Base-by-base conservation (phyloP, 2,888 invertebrate genomes). In the Stenichneumon culpator region DNA sequence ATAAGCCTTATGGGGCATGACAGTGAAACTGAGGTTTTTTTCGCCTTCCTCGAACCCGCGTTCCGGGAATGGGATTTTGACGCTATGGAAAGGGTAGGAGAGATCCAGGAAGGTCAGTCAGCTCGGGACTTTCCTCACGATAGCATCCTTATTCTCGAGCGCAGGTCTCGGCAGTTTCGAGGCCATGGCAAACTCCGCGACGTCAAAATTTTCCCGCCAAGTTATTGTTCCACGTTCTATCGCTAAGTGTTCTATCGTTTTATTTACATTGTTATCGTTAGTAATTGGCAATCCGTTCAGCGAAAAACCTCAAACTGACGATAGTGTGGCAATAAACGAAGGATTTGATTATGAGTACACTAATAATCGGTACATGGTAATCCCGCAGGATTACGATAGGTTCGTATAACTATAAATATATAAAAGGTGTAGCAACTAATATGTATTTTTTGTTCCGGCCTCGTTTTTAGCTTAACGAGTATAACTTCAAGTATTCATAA, bases 21-120 rank as follows among this genome's bases (percentile, higher is more conserved):
- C 86, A 88, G 87, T 84, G 88, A 89, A 90, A 90, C 86, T 82
- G 85, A 84, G 79, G 79, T 88, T 83, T 87, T 89, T 90, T 88
- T 79, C 84, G 67, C 86, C 84, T 79, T 47, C 67, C 54, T 68
- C 69, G 69, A 65, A n/a, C 2, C 19, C 60, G 54, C 60, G 11
- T 57, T 25, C 22, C 25, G 22, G 11, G 7, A 86, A 84, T 81
- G 83, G 79, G 85, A 28, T 85, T 68, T 50, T 67, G 52, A 70
- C 54, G 82, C 54, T 68, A 36, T 16, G 16, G 7, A 47, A 68
- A 74, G 60, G 60, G 70, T 47, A 16, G 44, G 67, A 25, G 79
- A 63, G 77, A 63, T 79, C 79, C 63, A 32, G 79, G 68, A 80
- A 83, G 81, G 79, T 85, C 81, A 84, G 87, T 87, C 70, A 70